Evolutionary conservation across 2,797 vertebrate species (phyloP).

Genomic region (Tapirus indicus): DNA sequence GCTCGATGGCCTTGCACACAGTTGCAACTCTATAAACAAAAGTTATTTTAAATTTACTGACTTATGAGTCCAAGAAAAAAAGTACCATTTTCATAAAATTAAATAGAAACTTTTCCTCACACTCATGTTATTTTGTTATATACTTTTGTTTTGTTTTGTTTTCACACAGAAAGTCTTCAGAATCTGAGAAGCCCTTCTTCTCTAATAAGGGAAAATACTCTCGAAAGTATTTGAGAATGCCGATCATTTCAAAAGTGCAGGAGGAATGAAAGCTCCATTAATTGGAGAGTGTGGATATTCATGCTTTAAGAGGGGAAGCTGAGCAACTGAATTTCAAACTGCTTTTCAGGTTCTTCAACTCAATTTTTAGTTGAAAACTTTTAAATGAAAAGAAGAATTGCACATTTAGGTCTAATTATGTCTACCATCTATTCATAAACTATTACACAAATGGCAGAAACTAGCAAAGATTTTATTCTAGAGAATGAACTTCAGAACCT

Average conservation of each 20-base stretch:
- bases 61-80: neutral
- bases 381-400: conserved; percentile 53
- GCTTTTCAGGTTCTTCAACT: conserved; percentile 31
- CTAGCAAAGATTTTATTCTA: conserved; percentile 31
- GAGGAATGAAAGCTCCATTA: conserved; percentile 51
- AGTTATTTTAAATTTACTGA: conserved; percentile 42
- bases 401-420: conserved; percentile 53
- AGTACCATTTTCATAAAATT: conserved; percentile 31
- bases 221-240: conserved; percentile 54
- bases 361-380: conserved; percentile 56
- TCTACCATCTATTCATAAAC: conserved; percentile 13
- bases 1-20: neutral
- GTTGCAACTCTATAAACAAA: neutral
- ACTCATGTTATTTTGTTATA: neutral
- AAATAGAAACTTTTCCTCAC: neutral
- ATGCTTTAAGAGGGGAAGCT: neutral
- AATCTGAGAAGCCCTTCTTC: conserved; percentile 49
- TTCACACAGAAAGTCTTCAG: conserved; percentile 53
- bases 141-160: conserved; percentile 46
- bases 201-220: conserved; percentile 69
- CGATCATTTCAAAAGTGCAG: conserved; percentile 56
- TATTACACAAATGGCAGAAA: neutral
- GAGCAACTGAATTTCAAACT: conserved; percentile 51
- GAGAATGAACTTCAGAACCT: conserved; percentile 52
- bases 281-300: conserved; percentile 12